phyloP scores from a whole-genome alignment of 2,888 invertebrate species.

The Aspidiotus rigidus region DNA sequence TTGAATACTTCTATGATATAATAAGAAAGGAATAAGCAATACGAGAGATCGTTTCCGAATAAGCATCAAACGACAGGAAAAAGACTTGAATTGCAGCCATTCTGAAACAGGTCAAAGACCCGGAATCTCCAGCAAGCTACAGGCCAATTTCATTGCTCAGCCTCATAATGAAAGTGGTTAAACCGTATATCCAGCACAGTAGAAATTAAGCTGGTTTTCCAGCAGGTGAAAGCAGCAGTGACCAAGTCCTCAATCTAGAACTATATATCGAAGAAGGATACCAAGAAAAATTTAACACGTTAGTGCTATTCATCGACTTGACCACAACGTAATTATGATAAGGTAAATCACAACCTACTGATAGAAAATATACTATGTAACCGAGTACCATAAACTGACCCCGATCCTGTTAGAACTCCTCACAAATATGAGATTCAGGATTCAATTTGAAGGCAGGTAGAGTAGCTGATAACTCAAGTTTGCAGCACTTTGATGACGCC shows the following conservation, averaged over 20 bases:
- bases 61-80: not conserved
- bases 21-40: not conserved
- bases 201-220: constrained; percentile 27
- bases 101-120: constrained; percentile 35
- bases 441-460: constrained; percentile 18
- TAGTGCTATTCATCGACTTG: constrained; percentile 31
- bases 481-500: too few species aligned
- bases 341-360: constrained; percentile 34
- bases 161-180: constrained; percentile 29
- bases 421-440: constrained; percentile 27
- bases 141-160: constrained; percentile 36
- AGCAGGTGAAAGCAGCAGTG: constrained; percentile 22
- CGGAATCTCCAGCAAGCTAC: constrained; percentile 33
- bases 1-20: not conserved
- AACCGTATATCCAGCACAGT: constrained; percentile 27
- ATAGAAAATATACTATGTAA: constrained; percentile 20
- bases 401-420: constrained; percentile 16
- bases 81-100: not conserved
- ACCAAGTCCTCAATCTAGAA: constrained; percentile 36
- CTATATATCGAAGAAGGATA: constrained; percentile 33
- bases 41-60: too few species aligned
- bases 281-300: constrained; percentile 29
- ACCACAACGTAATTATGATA: constrained; percentile 33
- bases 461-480: constrained; percentile 24
- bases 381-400: constrained; percentile 14